Evolutionary conservation across 2,888 invertebrate species (phyloP).

Genomic region (Venustoraphidia nigricollis): DNA sequence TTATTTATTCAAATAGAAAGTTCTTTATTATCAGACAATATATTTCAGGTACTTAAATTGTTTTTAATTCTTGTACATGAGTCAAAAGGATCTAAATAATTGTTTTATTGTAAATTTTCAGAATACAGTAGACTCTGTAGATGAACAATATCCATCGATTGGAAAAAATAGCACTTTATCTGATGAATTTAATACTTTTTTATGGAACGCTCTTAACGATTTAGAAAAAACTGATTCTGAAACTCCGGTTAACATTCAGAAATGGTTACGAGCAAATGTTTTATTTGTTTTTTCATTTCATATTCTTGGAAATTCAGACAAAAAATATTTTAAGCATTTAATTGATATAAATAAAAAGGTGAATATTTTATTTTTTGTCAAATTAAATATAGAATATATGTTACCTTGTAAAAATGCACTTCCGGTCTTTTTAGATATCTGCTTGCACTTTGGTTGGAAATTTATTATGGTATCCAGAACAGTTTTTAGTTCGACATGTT

Average conservation of each 20-base stretch:
- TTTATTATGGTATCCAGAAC: conserved; percentile 71
- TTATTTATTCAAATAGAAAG: conserved; percentile 53
- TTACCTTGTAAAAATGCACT: neutral
- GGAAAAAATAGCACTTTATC: conserved; percentile 24
- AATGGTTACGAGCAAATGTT: conserved; percentile 48
- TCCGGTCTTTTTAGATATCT: conserved; percentile 41
- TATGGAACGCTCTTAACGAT: conserved; percentile 44
- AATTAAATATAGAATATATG: no score
- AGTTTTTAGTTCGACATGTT: conserved; percentile 54
- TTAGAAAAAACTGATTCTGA: conserved; percentile 40
- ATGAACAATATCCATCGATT: conserved; percentile 19
- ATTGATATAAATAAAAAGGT: conserved; percentile 67
- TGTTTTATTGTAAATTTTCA: conserved; percentile 11
- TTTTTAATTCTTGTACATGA: neutral
- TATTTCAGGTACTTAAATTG: conserved; percentile 40
- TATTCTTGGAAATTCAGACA: conserved; percentile 63
- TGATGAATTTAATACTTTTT: conserved; percentile 48
- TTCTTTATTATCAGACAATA: conserved; percentile 49
- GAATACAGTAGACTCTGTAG: conserved; percentile 22
- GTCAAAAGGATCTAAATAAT: conserved; percentile 1
- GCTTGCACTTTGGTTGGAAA: conserved; percentile 67
- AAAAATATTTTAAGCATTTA: conserved; percentile 54
- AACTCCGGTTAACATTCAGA: conserved; percentile 22
- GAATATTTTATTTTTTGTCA: conserved; percentile 9
- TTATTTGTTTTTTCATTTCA: conserved; percentile 51